A percentile compares a stretch with the other conserved stretches of the same genome.
Conservation (phyloP, 1,140 invertebrate genomes). For the Apis florea region DNA sequence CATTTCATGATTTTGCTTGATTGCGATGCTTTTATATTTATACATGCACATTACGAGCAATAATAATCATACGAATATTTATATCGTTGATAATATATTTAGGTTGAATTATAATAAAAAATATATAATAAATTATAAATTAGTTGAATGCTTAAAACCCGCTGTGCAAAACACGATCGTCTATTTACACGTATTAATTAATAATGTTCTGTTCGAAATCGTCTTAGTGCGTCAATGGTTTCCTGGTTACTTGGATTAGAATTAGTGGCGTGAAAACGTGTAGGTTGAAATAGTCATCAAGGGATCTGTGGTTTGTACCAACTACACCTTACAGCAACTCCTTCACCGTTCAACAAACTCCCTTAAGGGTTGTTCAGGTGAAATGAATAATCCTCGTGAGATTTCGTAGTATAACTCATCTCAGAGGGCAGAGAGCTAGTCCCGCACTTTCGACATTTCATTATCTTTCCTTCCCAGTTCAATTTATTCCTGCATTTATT, state of each 20-base stretch:
- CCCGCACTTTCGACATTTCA: constrained; percentile 5
- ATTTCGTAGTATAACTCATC: constrained; percentile 39
- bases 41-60: no score
- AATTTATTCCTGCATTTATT: not conserved
- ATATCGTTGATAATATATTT: no score
- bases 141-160: no score
- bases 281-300: constrained; percentile 51
- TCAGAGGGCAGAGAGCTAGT: not conserved
- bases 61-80: no score
- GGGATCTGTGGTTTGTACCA: constrained; percentile 52
- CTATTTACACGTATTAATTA: no score
- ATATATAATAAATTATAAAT: no score
- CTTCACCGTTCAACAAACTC: constrained; percentile 39
- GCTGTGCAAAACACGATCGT: no score
- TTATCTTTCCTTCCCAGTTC: constrained; percentile 16
- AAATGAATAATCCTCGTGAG: constrained; percentile 62
- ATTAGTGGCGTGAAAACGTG: constrained; percentile 55
- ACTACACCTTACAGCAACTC: constrained; percentile 39
- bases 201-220: constrained; percentile 32
- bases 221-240: constrained; percentile 40
- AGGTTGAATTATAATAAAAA: no score
- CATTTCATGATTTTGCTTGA: no score
- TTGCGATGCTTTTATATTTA: no score
- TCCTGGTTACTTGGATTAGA: constrained; percentile 18
- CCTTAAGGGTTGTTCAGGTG: constrained; percentile 60